Conservation (phyloP, 2,888 invertebrate genomes). For the Catocala sponsa region DNA sequence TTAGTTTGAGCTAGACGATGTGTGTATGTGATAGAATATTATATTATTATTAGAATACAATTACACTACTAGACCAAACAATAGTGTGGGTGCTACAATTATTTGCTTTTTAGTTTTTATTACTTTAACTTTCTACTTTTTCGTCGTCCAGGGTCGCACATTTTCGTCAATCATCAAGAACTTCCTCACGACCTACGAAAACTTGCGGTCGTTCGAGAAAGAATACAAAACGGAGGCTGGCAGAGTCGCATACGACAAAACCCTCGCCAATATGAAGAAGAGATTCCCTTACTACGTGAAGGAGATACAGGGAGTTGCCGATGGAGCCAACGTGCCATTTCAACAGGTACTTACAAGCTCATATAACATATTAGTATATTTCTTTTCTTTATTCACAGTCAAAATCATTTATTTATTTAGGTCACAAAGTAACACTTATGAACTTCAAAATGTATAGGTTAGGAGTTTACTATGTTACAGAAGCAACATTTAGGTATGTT, state of each 20-base stretch:
- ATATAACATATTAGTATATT: background rate
- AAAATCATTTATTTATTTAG: no score
- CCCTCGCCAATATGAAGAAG: slow-evolving; percentile 90
- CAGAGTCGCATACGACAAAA: slow-evolving; percentile 91
- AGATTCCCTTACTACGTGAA: slow-evolving; percentile 94
- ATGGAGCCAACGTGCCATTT: slow-evolving; percentile 94
- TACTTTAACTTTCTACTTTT: background rate
- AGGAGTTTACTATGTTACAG: no score
- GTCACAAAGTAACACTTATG: no score
- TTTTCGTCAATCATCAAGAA: slow-evolving; percentile 92
- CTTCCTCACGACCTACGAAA: slow-evolving; percentile 88
- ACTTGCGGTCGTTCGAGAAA: slow-evolving; percentile 91
- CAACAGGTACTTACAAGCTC: slow-evolving; percentile 86
- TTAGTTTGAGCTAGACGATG: no score
- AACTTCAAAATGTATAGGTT: no score
- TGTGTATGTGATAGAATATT: no score
- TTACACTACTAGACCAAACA: no score
- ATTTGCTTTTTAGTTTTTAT: no score
- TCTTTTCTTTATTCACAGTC: no score
- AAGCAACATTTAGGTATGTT: no score
- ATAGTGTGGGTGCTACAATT: no score
- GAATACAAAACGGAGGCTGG: slow-evolving; percentile 92
- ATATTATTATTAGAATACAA: no score
- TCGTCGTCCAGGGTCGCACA: slow-evolving; percentile 91
- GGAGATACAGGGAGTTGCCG: slow-evolving; percentile 95